Base-by-base conservation (phyloP, 2,797 vertebrate species). In the Sebastes matsubarae region DNA sequence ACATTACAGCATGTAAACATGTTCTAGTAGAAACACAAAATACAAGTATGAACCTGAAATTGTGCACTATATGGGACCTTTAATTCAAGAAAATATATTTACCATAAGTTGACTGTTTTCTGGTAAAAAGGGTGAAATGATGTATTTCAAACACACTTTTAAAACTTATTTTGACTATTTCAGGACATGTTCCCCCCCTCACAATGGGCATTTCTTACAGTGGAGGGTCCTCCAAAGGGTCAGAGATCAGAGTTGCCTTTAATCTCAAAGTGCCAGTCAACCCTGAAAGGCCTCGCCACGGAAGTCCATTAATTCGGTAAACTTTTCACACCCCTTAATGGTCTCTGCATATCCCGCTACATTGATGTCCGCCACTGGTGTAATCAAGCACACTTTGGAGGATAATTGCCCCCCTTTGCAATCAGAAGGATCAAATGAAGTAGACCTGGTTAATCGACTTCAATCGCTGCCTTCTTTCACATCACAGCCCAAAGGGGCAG, bases 271-370 rank as follows among this genome's bases (percentile, higher is more conserved):
- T 95, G 95, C 92, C 94, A 95, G 94, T 93, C 95, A 90, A 63
- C 38, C 88, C 93, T 95, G 84, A 94, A 93, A 93, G 91, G 88
- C 92, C 88, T 92, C 88, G 72, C 93, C 90, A 25, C 93, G 94
- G 93, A 95, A 95, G 94, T 85, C 93, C 89, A 95, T 95, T 95
- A 93, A 96, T 94, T 96, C 92, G 77, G 92, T 93, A 90, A 94
- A 94, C 94, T 94, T 94, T 94, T 95, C 94, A 93, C 95, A 95
- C 93, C 91, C 85, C 84, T 86, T 92, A 91, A 91, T 91, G 90
- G 92, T 93, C 88, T 93, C 88, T 88, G 91, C 93, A 94, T 94
- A 91, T 94, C 90, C 89, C 88, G 84, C 14, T 90, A 88, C 94
- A 94, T 91, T 94, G 94, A 95, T 96, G 94, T 94, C 90, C 89